Conservation (phyloP, 1,140 invertebrate genomes). For the Hylaeus anthracinus region DNA sequence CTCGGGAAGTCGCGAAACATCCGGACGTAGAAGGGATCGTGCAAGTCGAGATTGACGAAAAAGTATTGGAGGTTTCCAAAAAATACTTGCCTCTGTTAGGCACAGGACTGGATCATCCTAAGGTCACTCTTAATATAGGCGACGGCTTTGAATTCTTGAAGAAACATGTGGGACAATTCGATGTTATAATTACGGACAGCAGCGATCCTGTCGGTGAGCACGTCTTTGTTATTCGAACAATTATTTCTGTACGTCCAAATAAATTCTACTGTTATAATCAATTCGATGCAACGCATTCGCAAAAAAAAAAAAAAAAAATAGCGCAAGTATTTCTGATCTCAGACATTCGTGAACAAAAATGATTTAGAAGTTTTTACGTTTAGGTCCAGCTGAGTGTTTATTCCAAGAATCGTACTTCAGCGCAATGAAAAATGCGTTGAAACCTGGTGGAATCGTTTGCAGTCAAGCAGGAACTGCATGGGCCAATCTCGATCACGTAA, state of each 20-base stretch:
- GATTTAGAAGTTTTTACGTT: background rate
- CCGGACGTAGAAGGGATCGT: slow-evolving; percentile 91
- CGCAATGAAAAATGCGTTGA: slow-evolving; percentile 91
- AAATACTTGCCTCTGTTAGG: slow-evolving; percentile 96
- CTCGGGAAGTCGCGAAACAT: slow-evolving; percentile 96
- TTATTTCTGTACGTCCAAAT: background rate
- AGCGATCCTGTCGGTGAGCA: slow-evolving; percentile 94
- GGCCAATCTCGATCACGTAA: slow-evolving; percentile 91
- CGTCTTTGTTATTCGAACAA: background rate
- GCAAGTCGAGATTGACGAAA: slow-evolving; percentile 95
- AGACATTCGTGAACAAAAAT: background rate
- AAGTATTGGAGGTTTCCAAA: slow-evolving; percentile 95
- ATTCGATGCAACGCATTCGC: too few species aligned
- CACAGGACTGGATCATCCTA: slow-evolving; percentile 90
- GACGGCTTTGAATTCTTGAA: slow-evolving; percentile 98
- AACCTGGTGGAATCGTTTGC: slow-evolving; percentile 93
- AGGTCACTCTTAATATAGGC: slow-evolving; percentile 91
- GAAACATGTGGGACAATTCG: slow-evolving; percentile 92
- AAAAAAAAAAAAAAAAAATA: too few species aligned
- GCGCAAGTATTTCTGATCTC: too few species aligned
- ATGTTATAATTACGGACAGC: slow-evolving; percentile 99
- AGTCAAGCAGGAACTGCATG: slow-evolving; percentile 96
- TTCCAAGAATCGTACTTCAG: slow-evolving; percentile 94
- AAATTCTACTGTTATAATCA: background rate
- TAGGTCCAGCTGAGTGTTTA: slow-evolving; percentile 86